A percentile compares a stretch with the other conserved stretches of the same genome.
phyloP scores from a whole-genome alignment of 2,888 invertebrate species.

The Cotesia congregata region DNA sequence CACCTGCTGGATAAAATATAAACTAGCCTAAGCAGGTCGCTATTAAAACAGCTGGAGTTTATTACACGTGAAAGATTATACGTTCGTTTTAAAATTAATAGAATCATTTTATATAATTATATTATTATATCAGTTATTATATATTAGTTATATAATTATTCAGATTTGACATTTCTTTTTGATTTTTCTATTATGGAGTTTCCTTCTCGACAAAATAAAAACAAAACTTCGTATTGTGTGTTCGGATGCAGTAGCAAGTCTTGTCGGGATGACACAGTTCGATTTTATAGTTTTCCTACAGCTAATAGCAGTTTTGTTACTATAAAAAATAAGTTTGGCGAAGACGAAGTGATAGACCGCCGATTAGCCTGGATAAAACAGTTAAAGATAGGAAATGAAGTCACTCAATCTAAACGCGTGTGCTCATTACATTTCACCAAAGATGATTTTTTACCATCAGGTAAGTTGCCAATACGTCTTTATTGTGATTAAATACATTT shows the following conservation, averaged over 20 bases:
- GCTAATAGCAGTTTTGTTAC: constrained; percentile 19
- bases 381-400: constrained; percentile 36
- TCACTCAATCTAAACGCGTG: constrained; percentile 25
- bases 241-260: constrained; percentile 16
- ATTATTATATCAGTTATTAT: background rate
- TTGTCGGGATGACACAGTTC: constrained; percentile 8
- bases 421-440: constrained; percentile 37
- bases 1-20: background rate
- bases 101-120: no score
- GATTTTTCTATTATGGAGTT: constrained; percentile 18
- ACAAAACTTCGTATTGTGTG: constrained; percentile 19
- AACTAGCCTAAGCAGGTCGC: background rate
- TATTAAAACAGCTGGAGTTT: background rate
- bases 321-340: constrained; percentile 30
- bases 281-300: constrained; percentile 16
- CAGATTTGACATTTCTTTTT: background rate
- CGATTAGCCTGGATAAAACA: constrained; percentile 29
- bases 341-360: constrained; percentile 28
- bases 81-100: background rate
- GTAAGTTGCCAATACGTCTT: constrained; percentile 4
- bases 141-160: background rate
- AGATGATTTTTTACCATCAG: constrained; percentile 12
- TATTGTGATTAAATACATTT: no score
- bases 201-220: constrained; percentile 11
- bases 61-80: background rate